Evolutionary conservation across 1,140 invertebrate species (phyloP).

Genomic region (Drosophila eugracilis): DNA sequence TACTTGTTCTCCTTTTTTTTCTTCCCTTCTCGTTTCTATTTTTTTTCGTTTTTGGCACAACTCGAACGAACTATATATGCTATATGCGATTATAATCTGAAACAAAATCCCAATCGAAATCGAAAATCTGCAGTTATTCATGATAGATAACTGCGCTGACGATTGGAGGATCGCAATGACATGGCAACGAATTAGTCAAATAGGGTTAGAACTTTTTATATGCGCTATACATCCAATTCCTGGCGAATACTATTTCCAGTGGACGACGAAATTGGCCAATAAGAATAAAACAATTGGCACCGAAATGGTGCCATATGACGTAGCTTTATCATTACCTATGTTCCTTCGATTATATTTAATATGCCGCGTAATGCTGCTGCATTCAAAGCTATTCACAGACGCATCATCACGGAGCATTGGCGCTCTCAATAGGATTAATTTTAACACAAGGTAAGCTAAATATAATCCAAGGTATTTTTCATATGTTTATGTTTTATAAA

Average conservation of each 20-base stretch:
- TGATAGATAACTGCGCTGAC: conserved; percentile 99
- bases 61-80: conserved; percentile 21
- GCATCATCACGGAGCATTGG: conserved; percentile 97
- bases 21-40: conserved; percentile 10
- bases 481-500: too few species aligned
- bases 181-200: conserved; percentile 97
- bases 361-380: conserved; percentile 99
- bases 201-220: conserved; percentile 95
- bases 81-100: conserved; percentile 21
- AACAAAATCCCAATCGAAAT: conserved; percentile 5
- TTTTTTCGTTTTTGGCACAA: conserved; percentile 12
- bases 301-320: conserved; percentile 95
- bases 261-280: conserved; percentile 98
- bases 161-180: conserved; percentile 99
- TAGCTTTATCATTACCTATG: conserved; percentile 99
- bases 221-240: conserved; percentile 99
- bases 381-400: conserved; percentile 99
- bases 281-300: conserved; percentile 93
- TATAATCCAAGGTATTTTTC: too few species aligned
- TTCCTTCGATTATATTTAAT: conserved; percentile 99
- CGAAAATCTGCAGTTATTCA: conserved; percentile 92
- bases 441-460: conserved; percentile 93
- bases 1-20: conserved; percentile 45
- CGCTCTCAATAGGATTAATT: conserved; percentile 99
- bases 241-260: conserved; percentile 97